Evolutionary conservation across 2,888 invertebrate species (phyloP), one percentile per base, ranked within the genome.

Genomic region (Acanthosoma haemorrhoidale): DNA sequence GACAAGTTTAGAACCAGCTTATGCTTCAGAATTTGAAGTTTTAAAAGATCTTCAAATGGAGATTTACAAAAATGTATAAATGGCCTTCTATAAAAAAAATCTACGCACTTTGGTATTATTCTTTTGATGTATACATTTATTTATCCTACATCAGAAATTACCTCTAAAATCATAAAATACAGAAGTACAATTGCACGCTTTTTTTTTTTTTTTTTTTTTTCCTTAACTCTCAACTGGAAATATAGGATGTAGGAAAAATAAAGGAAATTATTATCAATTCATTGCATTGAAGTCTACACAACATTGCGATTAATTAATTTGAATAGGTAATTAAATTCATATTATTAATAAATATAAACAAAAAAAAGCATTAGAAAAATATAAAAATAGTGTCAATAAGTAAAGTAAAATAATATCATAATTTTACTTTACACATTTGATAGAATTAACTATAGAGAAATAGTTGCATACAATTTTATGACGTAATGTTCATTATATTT

Each of bases 61-160:
- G n/a, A n/a, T n/a, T 43, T 43, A 43, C 3, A 51, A 51, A 51
- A 51, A 25, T 25, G 21, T 25, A 51, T 13, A 51, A 51, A 51
- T 51, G 21, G 25, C 51, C 29, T 25, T 25, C 25, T 51, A 51
- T 25, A 25, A 51, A 51, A 41, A n/a, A 51, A 51, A 51, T 51
- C 51, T 51, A 51, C n/a, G 51, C 51, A 51, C 51, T 51, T 51
- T 51, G 51, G 51, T 51, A 51, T 51, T 25, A 11, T 25, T 43
- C 21, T 51, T 2, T 51, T 25, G n/a, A 8, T 29, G 18, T 25
- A 51, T 5, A 25, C 43, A 13, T n/a, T n/a, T 51, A 29, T 25
- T 51, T 25, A n/a, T n/a, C n/a, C 21, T 51, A 43, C 5, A 43
- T 18, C 43, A 4, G 18, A 18, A 13, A 25, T 2, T 51, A 51